Conservation (phyloP, 2,888 invertebrate species). For the Pheosia tremula region DNA sequence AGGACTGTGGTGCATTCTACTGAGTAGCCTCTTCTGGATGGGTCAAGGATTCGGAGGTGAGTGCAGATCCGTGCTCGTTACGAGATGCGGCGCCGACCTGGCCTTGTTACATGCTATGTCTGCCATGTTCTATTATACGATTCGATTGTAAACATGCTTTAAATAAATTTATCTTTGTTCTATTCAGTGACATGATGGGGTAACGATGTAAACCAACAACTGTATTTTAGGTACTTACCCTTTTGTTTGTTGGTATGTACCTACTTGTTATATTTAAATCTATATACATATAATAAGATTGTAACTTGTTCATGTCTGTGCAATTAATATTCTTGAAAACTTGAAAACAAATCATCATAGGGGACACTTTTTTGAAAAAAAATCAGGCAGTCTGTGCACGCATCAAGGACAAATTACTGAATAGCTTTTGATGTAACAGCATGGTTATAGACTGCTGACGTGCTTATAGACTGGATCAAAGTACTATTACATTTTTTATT, state of each 20-base stretch:
- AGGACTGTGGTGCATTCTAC: constrained; percentile 76
- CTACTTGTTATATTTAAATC: not conserved
- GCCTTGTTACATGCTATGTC: constrained; percentile 71
- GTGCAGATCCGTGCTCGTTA: constrained; percentile 72
- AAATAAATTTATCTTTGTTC: constrained; percentile 24
- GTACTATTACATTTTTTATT: too few species aligned
- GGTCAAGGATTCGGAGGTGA: constrained; percentile 81
- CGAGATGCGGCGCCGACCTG: constrained; percentile 64
- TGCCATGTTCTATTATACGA: constrained; percentile 72
- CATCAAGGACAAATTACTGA: too few species aligned
- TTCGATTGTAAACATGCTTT: constrained; percentile 46
- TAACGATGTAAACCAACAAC: constrained; percentile 1
- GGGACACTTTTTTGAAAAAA: too few species aligned
- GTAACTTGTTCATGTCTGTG: too few species aligned
- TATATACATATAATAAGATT: too few species aligned
- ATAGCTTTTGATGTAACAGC: too few species aligned
- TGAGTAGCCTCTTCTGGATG: constrained; percentile 83
- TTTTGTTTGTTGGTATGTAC: constrained; percentile 24
- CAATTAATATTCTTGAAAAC: too few species aligned
- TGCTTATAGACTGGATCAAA: too few species aligned
- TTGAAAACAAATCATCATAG: too few species aligned
- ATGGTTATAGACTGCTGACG: too few species aligned
- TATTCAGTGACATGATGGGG: constrained; percentile 4
- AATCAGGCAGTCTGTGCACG: too few species aligned
- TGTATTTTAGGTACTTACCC: constrained; percentile 17